Evolutionary conservation across 92 coral and sea anemone species (phyloP), one percentile per base, ranked within the genome.

Genomic region (Blastomussa wellsi): DNA sequence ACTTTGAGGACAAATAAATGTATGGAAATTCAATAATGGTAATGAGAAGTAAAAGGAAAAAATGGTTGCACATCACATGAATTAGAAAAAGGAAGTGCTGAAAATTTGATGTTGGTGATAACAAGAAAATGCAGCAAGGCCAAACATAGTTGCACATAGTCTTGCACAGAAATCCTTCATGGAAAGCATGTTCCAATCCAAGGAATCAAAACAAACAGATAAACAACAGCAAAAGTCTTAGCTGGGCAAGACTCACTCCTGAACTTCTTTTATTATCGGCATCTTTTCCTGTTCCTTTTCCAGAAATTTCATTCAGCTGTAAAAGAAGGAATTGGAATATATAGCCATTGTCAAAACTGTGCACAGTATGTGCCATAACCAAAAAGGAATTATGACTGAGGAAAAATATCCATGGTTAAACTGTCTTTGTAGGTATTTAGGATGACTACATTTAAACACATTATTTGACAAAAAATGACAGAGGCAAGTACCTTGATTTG

Each of bases 301-400:
- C 95, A 33, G 98, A 90, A 41, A 95, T 70, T 90, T 95, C 98
- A 87, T 95, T 95, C 62, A 95, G 84, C 98, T 95, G 69, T 14
- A 82, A 81, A 52, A 44, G 35, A 26, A 76, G 41, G 4, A 60
- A 62, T 39, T 12, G 67, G 6, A 64, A 28, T 59, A 35, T 12
- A 1, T 8, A n/a, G 10, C 9, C 44, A 39, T 39, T 39, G n/a
- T 59, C 31, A 59, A 59, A 59, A 59, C 44, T 39, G 44, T n/a
- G n/a, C n/a, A n/a, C n/a, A n/a, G n/a, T n/a, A n/a, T n/a, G n/a
- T n/a, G n/a, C n/a, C n/a, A n/a, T n/a, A n/a, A n/a, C n/a, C n/a
- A n/a, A n/a, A n/a, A n/a, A n/a, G n/a, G n/a, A n/a, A n/a, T n/a
- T n/a, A n/a, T n/a, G n/a, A n/a, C n/a, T n/a, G n/a, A n/a, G n/a